Base-by-base conservation (phyloP, 2,888 invertebrate species). In the Nycteola revayana region DNA sequence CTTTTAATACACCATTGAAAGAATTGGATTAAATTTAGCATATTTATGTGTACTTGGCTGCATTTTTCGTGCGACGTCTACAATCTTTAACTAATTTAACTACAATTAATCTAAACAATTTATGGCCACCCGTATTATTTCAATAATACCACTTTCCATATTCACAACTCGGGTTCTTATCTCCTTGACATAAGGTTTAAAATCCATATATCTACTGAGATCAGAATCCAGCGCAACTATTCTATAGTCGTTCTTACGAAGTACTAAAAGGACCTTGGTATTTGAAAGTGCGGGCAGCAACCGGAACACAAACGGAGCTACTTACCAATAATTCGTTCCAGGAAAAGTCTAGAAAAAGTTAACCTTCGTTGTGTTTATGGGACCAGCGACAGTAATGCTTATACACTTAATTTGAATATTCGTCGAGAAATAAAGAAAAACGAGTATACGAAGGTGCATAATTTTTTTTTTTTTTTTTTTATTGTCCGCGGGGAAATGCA, bases 261-360 rank as follows among this genome's bases (percentile, higher is more conserved):
- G 74, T 62, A 58, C 50, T 60, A 61, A 53, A 60, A 58, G 51
- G 70, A 77, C 82, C 82, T 82, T 82, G 84, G 56, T 46, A 66
- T 72, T 80, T 72, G 82, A 83, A 82, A 83, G 83, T 80, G 59
- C 60, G 52, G 54, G 59, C 66, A 62, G 61, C 60, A 72, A 69
- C 76, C 80, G 78, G 84, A 81, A 79, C 77, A 70, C 55, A 58
- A 28, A 51, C 47, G 45, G 60, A 53, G 35, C 51, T 62, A 52
- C 36, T 51, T 46, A 36, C 38, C 33, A 30, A 35, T 42, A 58
- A 50, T 51, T 54, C 28, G 48, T 70, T 66, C 66, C 60, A 57
- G 59, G 74, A 71, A 69, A 65, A 61, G 60, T 67, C 48, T 49
- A 59, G 52, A 57, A 44, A 32, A 43, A 49, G n/a, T 14, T 14